Evolutionary conservation across 2,113 vertebrate species (phyloP), one percentile per base, ranked within the genome.

Genomic region (Eretmochelys imbricata): DNA sequence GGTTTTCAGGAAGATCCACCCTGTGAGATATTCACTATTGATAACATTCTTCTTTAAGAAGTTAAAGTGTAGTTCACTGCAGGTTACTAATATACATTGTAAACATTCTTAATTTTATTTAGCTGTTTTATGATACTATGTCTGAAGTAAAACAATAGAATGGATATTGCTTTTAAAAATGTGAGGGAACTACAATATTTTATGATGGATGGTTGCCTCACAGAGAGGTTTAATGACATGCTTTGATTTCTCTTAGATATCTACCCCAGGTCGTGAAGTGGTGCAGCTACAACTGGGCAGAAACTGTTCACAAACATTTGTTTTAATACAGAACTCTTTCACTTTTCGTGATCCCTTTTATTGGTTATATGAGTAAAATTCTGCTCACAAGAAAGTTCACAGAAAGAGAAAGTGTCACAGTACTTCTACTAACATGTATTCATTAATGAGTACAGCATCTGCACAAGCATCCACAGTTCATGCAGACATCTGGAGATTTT

Each of bases 81-180:
- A 87, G 57, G 6, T 75, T 8, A 29, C 82, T 55, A 29, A 14
- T 62, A 59, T 75, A 2, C 2, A 27, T 75, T 51, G 17, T 75
- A 59, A 80, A 2, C 1, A 27, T 75, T 48, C 65, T 84, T 42
- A 20, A 8, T 80, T 62, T n/a, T 55, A 55, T 72, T 10, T 20
- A 51, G 50, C 35, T 6, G 49, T 6, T 1, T 78, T 53, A 13
- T 35, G 57, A 1, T 46, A 42, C 24, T 10, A 3, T 0, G 0
- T 49, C 29, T n/a, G 14, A 84, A 78, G 25, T 31, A 91, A 89
- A 6, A 17, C 2, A 59, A 8, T 51, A 10, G 35, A 84, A 8
- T 85, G 1, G 3, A 19, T 49, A 88, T 31, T 19, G 4, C 1
- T 49, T 88, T 29, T 53, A 4, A 12, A 59, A 82, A 62, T 65